phyloP scores from a whole-genome alignment of 2,888 invertebrate genomes.

The Catocala nupta region DNA sequence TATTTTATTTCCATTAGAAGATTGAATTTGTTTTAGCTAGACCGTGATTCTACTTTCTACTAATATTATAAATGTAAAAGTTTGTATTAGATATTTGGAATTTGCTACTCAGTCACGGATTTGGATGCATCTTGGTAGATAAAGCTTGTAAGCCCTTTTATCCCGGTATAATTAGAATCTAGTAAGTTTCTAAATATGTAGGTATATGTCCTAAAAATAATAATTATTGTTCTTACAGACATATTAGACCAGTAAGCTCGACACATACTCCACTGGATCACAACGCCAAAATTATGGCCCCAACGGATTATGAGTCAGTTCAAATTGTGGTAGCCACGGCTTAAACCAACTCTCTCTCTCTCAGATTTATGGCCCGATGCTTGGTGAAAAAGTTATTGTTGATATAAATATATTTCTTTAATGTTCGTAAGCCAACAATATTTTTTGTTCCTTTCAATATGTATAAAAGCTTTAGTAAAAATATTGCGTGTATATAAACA shows the following conservation, averaged over 20 bases:
- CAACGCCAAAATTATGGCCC: constrained; percentile 45
- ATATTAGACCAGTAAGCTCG: constrained; percentile 30
- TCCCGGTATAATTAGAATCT: no score
- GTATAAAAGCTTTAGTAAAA: no score
- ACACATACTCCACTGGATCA: constrained; percentile 25
- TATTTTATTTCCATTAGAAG: no score
- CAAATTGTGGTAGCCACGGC: constrained; percentile 48
- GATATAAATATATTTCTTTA: neutral
- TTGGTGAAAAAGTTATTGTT: constrained; percentile 40
- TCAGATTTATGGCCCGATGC: constrained; percentile 43
- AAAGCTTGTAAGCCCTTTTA: no score
- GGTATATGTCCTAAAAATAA: neutral
- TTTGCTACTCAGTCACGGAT: no score
- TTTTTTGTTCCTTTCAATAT: neutral
- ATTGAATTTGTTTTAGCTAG: no score
- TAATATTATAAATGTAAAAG: no score
- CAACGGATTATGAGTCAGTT: constrained; percentile 46
- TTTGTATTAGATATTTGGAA: no score
- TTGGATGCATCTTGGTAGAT: no score
- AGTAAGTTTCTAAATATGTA: no score
- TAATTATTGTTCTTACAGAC: constrained; percentile 11
- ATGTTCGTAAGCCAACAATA: neutral
- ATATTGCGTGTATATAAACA: no score
- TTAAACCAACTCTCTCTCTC: constrained; percentile 36
- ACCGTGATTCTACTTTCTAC: no score